Evolutionary conservation across 2,888 invertebrate species (phyloP), one percentile per base, ranked within the genome.

Genomic region (Cordylochernes scorpioides): DNA sequence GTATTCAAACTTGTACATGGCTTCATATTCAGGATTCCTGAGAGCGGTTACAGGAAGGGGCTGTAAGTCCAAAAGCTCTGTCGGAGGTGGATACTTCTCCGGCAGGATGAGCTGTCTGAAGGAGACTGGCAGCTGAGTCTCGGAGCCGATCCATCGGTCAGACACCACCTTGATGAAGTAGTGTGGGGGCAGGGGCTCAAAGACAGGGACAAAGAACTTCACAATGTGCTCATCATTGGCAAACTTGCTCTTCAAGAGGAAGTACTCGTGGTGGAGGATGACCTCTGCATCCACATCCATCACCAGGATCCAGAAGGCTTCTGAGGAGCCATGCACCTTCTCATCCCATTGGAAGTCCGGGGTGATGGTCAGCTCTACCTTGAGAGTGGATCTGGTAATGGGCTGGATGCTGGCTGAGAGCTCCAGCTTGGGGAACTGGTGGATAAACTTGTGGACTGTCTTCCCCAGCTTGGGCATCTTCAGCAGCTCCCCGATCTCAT

Each of bases 331-430:
- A 45, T 67, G 66, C 15, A 75, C 61, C 57, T 88, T 91, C 38
- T 91, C 91, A 44, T 97, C 94, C 97, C 97, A 97, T 47, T 91
- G 82, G 55, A 97, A 97, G 56, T 99, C 94, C 0, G 97, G 94
- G 0, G 86, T 86, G 34, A 97, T 80, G 1, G 91, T 91, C 10
- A 99, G 57, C 54, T 97, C 94, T 0, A 99, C 86, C 30, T 84
- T 62, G 13, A 97, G 57, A 0, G 91, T 94, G 10, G 60, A 60
- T 32, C 65, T 50, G 0, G 97, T 99, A 39, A 97, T 84, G 0
- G 97, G 97, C 51, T 94, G 91, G 42, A 99, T 86, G 49, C 94
- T 86, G 0, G 94, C 91, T 0, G 84, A 72, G 6, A 97, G 58
- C 50, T 94, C 91, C 35, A 99, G 52, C 52, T 88, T 88, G 0